Conservation (phyloP, 2,888 invertebrate species). For the Apomyelois bistriatella region DNA sequence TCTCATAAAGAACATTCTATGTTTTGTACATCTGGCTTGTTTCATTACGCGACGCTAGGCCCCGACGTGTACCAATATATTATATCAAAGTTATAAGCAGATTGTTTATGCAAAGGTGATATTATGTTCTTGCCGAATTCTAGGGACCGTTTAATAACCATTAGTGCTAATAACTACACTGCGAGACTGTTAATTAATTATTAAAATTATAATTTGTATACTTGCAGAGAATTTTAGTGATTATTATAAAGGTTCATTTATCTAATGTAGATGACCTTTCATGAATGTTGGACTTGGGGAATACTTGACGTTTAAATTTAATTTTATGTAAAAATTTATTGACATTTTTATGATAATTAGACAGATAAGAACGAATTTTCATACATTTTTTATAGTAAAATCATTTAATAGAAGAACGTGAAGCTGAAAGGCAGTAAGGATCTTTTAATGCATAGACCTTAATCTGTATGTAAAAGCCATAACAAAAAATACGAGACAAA, state of each 20-base stretch:
- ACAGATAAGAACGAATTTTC: too few relatives aligned
- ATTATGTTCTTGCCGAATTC: conserved; percentile 5
- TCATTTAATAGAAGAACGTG: too few relatives aligned
- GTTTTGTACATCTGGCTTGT: conserved; percentile 70
- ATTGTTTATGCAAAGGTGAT: conserved; percentile 17
- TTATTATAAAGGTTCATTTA: not conserved
- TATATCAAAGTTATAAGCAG: conserved; percentile 19
- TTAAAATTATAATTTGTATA: conserved; percentile 6
- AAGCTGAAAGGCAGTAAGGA: too few relatives aligned
- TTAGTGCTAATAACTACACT: not conserved
- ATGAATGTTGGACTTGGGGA: not conserved
- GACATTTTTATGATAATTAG: too few relatives aligned
- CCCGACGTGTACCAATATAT: conserved; percentile 28
- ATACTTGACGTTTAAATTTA: not conserved
- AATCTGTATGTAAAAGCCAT: too few relatives aligned
- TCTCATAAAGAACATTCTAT: conserved; percentile 70
- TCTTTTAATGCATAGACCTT: too few relatives aligned
- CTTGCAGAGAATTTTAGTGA: conserved; percentile 22
- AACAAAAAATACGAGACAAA: too few relatives aligned
- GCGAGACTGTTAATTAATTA: not conserved
- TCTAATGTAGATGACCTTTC: not conserved
- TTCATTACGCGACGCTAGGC: conserved; percentile 53
- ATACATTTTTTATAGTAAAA: too few relatives aligned
- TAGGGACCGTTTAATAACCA: conserved; percentile 5
- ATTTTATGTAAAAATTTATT: too few relatives aligned